These are phyloP conservation scores for Selenia dentaria DNA, from an alignment of 2,888 invertebrate species.

Conservation along the genomic window DNA sequence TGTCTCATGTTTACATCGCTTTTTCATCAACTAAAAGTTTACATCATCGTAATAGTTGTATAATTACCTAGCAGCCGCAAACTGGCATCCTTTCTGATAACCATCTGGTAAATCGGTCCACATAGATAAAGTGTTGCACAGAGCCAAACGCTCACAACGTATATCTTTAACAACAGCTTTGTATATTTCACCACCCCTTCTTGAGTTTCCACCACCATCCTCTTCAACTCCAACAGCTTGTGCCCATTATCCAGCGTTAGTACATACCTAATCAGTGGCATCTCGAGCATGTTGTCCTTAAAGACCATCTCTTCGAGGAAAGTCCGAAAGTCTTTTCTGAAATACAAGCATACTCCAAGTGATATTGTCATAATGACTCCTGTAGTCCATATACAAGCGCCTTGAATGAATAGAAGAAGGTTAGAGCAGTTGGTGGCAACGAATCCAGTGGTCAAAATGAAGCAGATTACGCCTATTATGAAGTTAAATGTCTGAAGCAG, in stretches of 20 bases:
- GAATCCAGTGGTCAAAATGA: slow-evolving; percentile 64
- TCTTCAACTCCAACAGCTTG: slow-evolving; percentile 53
- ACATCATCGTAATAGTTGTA: no score
- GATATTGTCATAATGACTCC: slow-evolving; percentile 70
- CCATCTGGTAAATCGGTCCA: slow-evolving; percentile 62
- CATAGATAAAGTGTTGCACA: slow-evolving; percentile 63
- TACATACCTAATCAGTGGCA: slow-evolving; percentile 58
- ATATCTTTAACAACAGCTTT: slow-evolving; percentile 53
- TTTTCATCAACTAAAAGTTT: no score
- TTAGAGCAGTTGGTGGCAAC: slow-evolving; percentile 50
- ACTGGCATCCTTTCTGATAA: slow-evolving; percentile 49
- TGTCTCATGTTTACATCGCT: no score
- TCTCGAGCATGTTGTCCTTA: slow-evolving; percentile 54
- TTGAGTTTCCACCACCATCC: slow-evolving; percentile 53
- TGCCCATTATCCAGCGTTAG: slow-evolving; percentile 35
- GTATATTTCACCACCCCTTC: slow-evolving; percentile 55
- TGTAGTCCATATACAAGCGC: slow-evolving; percentile 73
- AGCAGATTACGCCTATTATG: slow-evolving; percentile 54
- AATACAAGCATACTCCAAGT: slow-evolving; percentile 59
- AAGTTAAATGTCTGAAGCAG: slow-evolving; percentile 60
- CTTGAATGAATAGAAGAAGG: slow-evolving; percentile 61
- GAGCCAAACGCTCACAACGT: slow-evolving; percentile 55
- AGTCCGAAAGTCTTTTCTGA: slow-evolving; percentile 52
- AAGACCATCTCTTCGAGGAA: slow-evolving; percentile 66
- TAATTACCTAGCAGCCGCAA: slow-evolving; percentile 63